Evolutionary conservation across 2,888 invertebrate species (phyloP).

Genomic region (Drosophila prostipennis): DNA sequence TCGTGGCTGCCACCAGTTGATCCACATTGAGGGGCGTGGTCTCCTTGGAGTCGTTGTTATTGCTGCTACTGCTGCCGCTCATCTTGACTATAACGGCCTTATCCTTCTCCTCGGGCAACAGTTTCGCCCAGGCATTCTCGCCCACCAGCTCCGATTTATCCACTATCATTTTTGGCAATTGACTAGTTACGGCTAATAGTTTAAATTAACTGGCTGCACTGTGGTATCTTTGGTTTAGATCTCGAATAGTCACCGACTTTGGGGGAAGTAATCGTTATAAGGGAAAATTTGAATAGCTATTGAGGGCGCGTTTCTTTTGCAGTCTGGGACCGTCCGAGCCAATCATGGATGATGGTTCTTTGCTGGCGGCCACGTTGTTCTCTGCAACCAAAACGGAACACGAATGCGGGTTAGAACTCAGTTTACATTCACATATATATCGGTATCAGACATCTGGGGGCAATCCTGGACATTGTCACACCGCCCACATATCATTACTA

Average conservation of each 20-base stretch:
- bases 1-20: slow-evolving; percentile 41
- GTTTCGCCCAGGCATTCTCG: slow-evolving; percentile 84
- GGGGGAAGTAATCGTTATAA: slow-evolving; percentile 65
- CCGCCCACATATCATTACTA: slow-evolving; percentile 19
- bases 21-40: slow-evolving; percentile 74
- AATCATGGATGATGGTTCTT: slow-evolving; percentile 60
- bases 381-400: slow-evolving; percentile 56
- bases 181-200: slow-evolving; percentile 42
- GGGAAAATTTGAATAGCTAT: slow-evolving; percentile 63
- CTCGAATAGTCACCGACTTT: slow-evolving; percentile 2
- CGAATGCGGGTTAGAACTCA: slow-evolving; percentile 16
- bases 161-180: slow-evolving; percentile 80
- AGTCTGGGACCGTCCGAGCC: slow-evolving; percentile 42
- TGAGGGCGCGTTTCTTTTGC: slow-evolving; percentile 53
- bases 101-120: slow-evolving; percentile 78
- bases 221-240: slow-evolving; percentile 84
- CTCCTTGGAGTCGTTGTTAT: slow-evolving; percentile 58
- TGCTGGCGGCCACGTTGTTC: slow-evolving; percentile 25
- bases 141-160: slow-evolving; percentile 81
- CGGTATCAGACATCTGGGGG: slow-evolving; percentile 16
- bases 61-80: slow-evolving; percentile 39
- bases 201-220: slow-evolving; percentile 20
- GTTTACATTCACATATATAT: background rate
- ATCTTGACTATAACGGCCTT: slow-evolving; percentile 74
- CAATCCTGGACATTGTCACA: background rate